phyloP scores from a whole-genome alignment of 2,888 invertebrate species.

The Eumerus sabulonum region DNA sequence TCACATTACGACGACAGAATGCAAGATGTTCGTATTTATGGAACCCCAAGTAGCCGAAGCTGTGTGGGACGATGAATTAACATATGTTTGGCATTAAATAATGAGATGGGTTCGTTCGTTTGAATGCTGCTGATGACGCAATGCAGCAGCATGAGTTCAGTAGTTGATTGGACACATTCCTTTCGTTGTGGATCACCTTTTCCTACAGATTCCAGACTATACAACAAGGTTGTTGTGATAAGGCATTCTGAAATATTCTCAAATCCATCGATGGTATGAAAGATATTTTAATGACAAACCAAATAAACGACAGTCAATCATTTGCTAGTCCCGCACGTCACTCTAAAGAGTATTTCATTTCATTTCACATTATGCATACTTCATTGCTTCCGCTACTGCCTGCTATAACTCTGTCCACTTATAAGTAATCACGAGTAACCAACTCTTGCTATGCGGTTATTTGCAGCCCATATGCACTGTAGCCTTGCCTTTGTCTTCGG shows the following conservation, averaged over 20 bases:
- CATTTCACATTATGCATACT: slow-evolving; percentile 31
- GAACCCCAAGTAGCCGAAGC: too few species aligned
- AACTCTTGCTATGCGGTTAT: slow-evolving; percentile 27
- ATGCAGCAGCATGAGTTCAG: too few species aligned
- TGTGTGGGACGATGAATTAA: too few species aligned
- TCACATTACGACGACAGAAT: too few species aligned
- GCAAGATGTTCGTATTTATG: too few species aligned
- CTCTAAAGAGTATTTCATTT: slow-evolving; percentile 29
- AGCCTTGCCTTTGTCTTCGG: slow-evolving; percentile 12
- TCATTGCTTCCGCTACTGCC: slow-evolving; percentile 47
- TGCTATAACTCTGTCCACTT: slow-evolving; percentile 9
- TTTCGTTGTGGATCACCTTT: too few species aligned
- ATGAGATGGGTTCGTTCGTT: too few species aligned
- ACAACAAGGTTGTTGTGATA: too few species aligned
- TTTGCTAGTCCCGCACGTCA: slow-evolving; percentile 26
- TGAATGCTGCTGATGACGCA: too few species aligned
- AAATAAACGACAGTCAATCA: slow-evolving; percentile 36
- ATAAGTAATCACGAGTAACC: slow-evolving; percentile 41
- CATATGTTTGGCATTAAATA: too few species aligned
- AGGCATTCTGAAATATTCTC: slow-evolving; percentile 10
- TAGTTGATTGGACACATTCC: too few species aligned
- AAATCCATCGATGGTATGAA: neutral
- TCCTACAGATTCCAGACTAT: too few species aligned
- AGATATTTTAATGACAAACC: slow-evolving; percentile 34
- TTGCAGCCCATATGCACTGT: slow-evolving; percentile 34